Percentiles rank a stretch among this genome's conserved stretches.
These are phyloP conservation scores for Ctenodactylus gundi DNA, from an alignment of 2,113 vertebrate species.

Conservation along the genomic window DNA sequence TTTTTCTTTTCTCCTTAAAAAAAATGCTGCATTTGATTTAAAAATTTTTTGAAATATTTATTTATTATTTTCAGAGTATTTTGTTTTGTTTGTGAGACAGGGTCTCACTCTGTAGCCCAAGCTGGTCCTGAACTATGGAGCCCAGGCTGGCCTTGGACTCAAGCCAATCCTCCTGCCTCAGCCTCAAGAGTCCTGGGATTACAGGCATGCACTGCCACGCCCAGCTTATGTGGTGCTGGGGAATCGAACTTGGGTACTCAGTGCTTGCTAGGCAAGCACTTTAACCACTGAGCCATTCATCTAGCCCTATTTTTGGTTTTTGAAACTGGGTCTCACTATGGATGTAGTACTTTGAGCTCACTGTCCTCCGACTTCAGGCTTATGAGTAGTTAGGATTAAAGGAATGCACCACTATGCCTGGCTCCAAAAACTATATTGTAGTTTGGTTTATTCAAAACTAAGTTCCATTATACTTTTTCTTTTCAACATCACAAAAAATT, in stretches of 20 bases:
- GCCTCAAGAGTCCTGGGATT: too few species aligned
- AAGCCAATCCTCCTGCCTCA: too few species aligned
- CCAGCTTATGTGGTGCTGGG: background rate
- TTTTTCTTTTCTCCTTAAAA: too few species aligned
- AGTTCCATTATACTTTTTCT: background rate
- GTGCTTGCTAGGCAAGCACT: background rate
- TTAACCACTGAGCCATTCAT: background rate
- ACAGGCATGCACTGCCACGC: too few species aligned
- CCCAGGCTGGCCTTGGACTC: too few species aligned
- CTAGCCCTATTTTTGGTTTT: background rate
- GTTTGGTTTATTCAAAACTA: constrained; percentile 42
- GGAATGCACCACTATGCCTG: background rate
- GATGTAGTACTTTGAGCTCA: too few species aligned
- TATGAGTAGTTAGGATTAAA: background rate
- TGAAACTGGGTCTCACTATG: background rate
- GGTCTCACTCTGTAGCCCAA: too few species aligned
- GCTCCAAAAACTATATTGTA: background rate
- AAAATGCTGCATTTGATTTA: too few species aligned
- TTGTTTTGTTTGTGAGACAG: too few species aligned
- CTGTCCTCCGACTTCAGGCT: background rate
- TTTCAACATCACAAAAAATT: background rate
- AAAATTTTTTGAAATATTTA: too few species aligned
- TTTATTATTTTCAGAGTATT: background rate
- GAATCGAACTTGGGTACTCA: background rate
- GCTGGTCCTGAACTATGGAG: too few species aligned